Percentiles rank a stretch among this genome's conserved stretches.
phyloP scores from a whole-genome alignment of 1,140 invertebrate species.

The Ridgeia piscesae region DNA sequence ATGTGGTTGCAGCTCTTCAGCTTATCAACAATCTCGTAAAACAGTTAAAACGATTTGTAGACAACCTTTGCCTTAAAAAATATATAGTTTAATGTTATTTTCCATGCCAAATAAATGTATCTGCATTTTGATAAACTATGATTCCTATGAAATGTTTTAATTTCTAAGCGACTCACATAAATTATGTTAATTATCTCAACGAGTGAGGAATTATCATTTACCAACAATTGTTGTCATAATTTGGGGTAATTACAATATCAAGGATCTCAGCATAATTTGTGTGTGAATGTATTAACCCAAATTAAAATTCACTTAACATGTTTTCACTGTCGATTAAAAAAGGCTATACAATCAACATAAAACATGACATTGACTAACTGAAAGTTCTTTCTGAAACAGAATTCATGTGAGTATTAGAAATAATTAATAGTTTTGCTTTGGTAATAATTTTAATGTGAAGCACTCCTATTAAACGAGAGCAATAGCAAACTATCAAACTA shows the following conservation, averaged over 20 bases:
- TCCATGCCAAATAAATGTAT: background rate
- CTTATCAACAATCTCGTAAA: too few relatives aligned
- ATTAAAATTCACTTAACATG: background rate
- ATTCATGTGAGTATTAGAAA: background rate
- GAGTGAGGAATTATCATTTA: background rate
- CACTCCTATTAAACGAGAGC: too few relatives aligned
- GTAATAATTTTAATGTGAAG: background rate
- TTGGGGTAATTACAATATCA: background rate
- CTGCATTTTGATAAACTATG: background rate
- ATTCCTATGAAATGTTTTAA: background rate
- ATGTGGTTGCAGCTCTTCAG: too few relatives aligned
- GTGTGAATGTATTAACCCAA: background rate
- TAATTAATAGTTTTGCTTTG: background rate
- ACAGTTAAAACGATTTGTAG: too few relatives aligned
- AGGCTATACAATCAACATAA: background rate
- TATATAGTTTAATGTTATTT: too few relatives aligned
- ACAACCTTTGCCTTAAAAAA: too few relatives aligned
- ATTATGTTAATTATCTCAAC: background rate
- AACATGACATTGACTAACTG: background rate
- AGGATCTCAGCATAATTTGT: background rate
- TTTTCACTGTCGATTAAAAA: background rate
- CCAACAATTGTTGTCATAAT: background rate
- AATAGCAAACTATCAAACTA: too few relatives aligned
- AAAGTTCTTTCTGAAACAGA: background rate
- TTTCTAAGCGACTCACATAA: background rate